phyloP scores from a whole-genome alignment of 1,140 invertebrate species.

The Drosophila sp. region DNA sequence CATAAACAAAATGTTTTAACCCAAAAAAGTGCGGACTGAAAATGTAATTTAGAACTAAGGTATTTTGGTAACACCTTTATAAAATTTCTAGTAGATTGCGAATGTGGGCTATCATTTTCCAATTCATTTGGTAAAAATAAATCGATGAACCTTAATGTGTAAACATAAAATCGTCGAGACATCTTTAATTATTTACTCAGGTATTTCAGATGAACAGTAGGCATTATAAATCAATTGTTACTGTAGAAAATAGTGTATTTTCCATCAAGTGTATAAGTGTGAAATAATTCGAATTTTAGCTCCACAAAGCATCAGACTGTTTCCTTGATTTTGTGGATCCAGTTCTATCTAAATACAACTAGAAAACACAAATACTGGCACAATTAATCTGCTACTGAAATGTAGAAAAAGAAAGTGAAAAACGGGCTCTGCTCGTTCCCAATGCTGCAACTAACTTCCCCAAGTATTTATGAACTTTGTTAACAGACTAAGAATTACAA shows the following conservation, averaged over 20 bases:
- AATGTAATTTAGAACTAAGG: too few relatives aligned
- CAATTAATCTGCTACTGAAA: slow-evolving; percentile 26
- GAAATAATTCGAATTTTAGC: neutral
- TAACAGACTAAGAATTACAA: slow-evolving; percentile 82
- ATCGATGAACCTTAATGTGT: too few relatives aligned
- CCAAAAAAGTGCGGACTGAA: too few relatives aligned
- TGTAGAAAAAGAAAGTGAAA: slow-evolving; percentile 32
- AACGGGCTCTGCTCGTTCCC: slow-evolving; percentile 19
- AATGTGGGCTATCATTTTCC: too few relatives aligned
- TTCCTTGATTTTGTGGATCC: too few relatives aligned
- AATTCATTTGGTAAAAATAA: too few relatives aligned
- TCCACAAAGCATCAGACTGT: neutral
- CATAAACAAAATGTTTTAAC: too few relatives aligned
- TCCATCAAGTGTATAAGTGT: neutral
- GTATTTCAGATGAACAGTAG: neutral
- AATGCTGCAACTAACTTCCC: slow-evolving; percentile 58
- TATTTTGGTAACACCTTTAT: too few relatives aligned
- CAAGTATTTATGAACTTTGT: slow-evolving; percentile 83
- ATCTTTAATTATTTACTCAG: neutral
- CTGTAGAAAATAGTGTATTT: neutral
- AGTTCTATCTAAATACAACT: neutral
- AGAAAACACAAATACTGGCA: slow-evolving; percentile 1
- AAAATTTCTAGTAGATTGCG: too few relatives aligned
- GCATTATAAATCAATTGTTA: neutral
- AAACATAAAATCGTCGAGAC: neutral